Percentiles rank a stretch among this genome's conserved stretches.
Conservation (phyloP, 1,140 invertebrate genomes). For the Drosophila takahashii region DNA sequence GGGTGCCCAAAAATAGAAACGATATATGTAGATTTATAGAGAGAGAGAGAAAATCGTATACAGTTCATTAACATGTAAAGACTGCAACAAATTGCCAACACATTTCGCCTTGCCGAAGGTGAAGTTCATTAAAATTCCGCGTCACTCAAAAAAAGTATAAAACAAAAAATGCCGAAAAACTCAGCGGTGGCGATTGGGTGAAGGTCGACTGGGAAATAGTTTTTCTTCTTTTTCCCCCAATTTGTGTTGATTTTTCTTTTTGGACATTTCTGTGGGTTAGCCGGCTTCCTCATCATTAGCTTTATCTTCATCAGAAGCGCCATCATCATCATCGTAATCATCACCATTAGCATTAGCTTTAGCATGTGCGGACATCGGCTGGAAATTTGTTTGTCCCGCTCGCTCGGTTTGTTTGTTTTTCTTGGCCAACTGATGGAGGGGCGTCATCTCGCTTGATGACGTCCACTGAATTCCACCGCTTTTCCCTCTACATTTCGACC, state of each 20-base stretch:
- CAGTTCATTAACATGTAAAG: conserved; percentile 80
- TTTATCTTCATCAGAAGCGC: conserved; percentile 13
- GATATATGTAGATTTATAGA: neutral
- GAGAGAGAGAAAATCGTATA: conserved; percentile 7
- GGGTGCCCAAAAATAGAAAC: conserved; percentile 28
- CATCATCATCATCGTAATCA: conserved; percentile 21
- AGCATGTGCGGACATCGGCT: conserved; percentile 37
- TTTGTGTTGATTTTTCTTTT: conserved; percentile 2
- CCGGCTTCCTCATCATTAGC: conserved; percentile 1
- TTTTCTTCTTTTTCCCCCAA: conserved; percentile 6
- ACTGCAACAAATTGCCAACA: conserved; percentile 45
- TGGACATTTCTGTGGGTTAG: neutral
- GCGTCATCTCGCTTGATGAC: conserved; percentile 58
- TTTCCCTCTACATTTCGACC: neutral
- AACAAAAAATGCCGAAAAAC: conserved; percentile 26
- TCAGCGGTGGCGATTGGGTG: conserved; percentile 58
- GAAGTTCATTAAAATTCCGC: conserved; percentile 81
- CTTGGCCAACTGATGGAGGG: conserved; percentile 57
- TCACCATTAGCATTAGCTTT: conserved; percentile 25
- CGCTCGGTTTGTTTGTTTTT: conserved; percentile 51
- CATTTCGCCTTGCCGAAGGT: conserved; percentile 61
- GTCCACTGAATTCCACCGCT: conserved; percentile 12
- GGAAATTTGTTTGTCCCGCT: conserved; percentile 57
- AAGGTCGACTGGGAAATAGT: conserved; percentile 59
- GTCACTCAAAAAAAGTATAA: conserved; percentile 57